Base-by-base conservation (phyloP, 2,888 invertebrate genomes). In the Mesorhabditis sp. region DNA sequence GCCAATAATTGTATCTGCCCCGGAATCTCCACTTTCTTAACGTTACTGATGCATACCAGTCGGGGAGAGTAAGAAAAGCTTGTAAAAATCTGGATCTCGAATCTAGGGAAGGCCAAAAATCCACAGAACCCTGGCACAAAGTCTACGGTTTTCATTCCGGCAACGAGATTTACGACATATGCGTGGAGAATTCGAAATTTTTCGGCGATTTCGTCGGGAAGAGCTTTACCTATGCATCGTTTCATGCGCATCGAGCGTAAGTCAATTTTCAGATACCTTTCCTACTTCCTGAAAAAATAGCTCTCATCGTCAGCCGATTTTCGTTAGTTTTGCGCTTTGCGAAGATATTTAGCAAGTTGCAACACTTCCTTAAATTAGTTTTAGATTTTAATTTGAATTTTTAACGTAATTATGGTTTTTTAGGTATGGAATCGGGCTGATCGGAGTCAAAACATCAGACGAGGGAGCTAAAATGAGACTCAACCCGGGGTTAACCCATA, bases 1-100 rank as follows among this genome's bases (percentile, higher is more conserved):
- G 96, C 97, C 74, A 97, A 97, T 89, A 97, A 97, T 88, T 97
- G 96, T 88, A 93, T 96, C 74, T 95, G 95, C 87, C 96, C 96
- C 0, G 97, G 96, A 15, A 94, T 95, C 13, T 96, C 96, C 64
- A 96, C 96, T 0, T 90, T 97, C 73, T 95, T 97, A 77, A 97
- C 97, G 1, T 89, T 97, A 1, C 89, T 97, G 66, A 90, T 97
- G 70, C 97, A 97, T 87, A 97, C 97, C 3, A 96, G 96, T 69
- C 90, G 96, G 72, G 97, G 97, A 89, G 94, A 95, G 96, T 96
- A 88, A 92, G 95, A 28, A 28, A 28, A 28, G 28, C 28, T 28
- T 28, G 28, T 28, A 28, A 28, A 28, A 28, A 28, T 28, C 28
- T 28, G 28, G 28, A 28, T 28, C 28, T 28, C 28, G 28, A 68